phyloP scores from a whole-genome alignment of 2,888 invertebrate species.

The Drosophila subquinaria region DNA sequence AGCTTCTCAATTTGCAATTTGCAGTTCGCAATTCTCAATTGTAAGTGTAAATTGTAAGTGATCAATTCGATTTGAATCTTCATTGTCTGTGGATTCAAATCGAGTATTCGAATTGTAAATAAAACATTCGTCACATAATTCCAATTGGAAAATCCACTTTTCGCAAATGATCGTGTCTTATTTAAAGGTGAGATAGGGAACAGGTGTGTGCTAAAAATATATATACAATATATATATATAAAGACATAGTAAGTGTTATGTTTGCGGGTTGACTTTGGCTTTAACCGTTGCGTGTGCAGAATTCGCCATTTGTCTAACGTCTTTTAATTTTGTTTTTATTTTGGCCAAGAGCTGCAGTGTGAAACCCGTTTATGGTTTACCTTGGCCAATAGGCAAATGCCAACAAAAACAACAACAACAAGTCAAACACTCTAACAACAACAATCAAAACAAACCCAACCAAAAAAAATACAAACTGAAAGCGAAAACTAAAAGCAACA shows the following conservation, averaged over 20 bases:
- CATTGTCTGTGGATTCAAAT: not conserved
- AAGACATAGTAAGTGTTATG: not conserved
- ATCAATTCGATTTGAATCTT: constrained; percentile 1
- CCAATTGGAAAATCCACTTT: constrained; percentile 21
- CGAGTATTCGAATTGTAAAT: constrained; percentile 10
- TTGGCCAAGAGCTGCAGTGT: constrained; percentile 32
- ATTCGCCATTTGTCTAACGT: constrained; percentile 43
- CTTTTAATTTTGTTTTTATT: not conserved
- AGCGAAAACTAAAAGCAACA: constrained; percentile 16
- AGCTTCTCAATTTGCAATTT: constrained; percentile 1
- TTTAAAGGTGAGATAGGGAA: constrained; percentile 1
- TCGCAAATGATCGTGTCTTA: constrained; percentile 1
- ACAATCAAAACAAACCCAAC: constrained; percentile 32
- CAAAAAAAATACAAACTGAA: constrained; percentile 25
- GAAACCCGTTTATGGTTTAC: constrained; percentile 57
- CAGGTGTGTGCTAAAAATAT: not conserved
- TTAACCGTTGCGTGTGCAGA: constrained; percentile 42
- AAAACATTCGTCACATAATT: constrained; percentile 3
- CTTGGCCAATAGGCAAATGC: constrained; percentile 55
- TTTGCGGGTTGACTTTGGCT: constrained; percentile 46
- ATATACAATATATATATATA: not conserved
- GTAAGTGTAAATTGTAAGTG: not conserved
- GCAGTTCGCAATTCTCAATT: not conserved
- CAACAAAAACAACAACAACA: constrained; percentile 23
- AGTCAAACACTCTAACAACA: constrained; percentile 22